Conservation (phyloP, 2,888 invertebrate species). For the Mantis religiosa region DNA sequence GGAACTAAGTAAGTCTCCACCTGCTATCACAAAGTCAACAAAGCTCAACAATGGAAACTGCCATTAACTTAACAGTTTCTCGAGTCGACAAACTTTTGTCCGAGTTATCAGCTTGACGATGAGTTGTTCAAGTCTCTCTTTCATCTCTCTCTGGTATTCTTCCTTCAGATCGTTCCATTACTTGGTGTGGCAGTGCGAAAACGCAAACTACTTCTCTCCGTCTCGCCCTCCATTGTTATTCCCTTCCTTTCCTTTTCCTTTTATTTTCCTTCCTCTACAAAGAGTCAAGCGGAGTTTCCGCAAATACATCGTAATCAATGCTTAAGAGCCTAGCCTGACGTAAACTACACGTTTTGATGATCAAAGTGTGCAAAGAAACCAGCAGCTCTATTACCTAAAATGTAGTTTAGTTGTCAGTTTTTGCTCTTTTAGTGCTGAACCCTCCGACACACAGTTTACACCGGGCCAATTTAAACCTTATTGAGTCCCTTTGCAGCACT, state of each 20-base stretch:
- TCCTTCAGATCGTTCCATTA: not conserved
- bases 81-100: not conserved
- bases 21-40: conserved; percentile 15
- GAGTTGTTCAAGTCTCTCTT: not conserved
- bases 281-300: not conserved
- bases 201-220: not conserved
- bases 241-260: not conserved
- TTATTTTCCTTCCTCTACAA: not conserved
- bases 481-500: no score
- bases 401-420: no score
- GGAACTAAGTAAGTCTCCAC: not conserved
- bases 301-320: not conserved
- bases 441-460: no score
- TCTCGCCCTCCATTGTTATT: not conserved
- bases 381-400: not conserved
- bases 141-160: not conserved
- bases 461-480: no score
- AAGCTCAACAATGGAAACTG: conserved; percentile 14
- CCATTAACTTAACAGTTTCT: conserved; percentile 18
- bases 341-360: not conserved
- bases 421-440: no score
- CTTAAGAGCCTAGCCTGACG: not conserved
- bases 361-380: not conserved
- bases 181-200: not conserved
- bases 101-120: not conserved